Evolutionary conservation across 2,888 invertebrate species (phyloP), one percentile per base, ranked within the genome.

Genomic region (Epinotia ramella): DNA sequence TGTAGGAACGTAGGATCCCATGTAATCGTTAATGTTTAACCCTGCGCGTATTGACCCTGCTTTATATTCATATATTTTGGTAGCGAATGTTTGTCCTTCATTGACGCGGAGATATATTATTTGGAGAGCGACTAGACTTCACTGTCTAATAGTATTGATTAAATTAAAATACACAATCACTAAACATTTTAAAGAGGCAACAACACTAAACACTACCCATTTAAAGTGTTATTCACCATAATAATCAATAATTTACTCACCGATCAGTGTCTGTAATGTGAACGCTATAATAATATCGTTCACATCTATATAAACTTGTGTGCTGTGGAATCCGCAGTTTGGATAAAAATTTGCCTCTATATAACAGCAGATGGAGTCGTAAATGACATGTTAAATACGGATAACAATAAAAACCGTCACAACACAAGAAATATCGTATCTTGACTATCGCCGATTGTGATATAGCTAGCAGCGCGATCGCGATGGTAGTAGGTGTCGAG

Each of bases 341-440:
- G 77, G 70, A 67, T 75, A 78, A 75, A 73, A 79, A 78, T 77
- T 82, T 73, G 78, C 78, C 71, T 82, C 78, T 84, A 81, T 83
- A 72, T 76, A 76, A 64, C 53, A 83, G 76, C 74, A 74, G 67
- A 60, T 60, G 77, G 77, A 76, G 81, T 84, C 79, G 78, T 82
- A 83, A 86, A 85, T 83, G 82, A 85, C 81, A 83, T 84, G 77
- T 78, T 76, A 79, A 81, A 82, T 85, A 82, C 73, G 77, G 73
- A 73, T 76, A 80, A 80, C 77, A 83, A 84, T 82, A 80, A 85
- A 40, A 83, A 73, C 71, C 72, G 67, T 71, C 71, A 72, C 77
- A 81, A 73, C 81, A 83, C 84, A 82, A 82, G 84, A 84, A 85
- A 84, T 81, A 83, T 84, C 83, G 84, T 84, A 86, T 87, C 81